phyloP scores from a whole-genome alignment of 2,888 invertebrate genomes.

The Folsomia manolachei region DNA sequence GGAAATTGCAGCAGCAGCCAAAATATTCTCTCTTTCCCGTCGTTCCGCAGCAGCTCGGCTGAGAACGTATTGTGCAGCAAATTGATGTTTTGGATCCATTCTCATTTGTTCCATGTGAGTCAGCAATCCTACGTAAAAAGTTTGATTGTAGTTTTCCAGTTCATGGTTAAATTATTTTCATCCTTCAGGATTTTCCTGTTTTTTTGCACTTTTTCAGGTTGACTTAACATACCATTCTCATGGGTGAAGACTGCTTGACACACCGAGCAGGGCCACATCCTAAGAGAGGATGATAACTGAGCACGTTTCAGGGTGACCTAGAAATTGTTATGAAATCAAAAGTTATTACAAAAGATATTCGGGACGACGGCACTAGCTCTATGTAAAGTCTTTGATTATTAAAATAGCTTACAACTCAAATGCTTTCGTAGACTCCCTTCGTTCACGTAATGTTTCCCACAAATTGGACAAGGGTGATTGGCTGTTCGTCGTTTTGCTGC shows the following conservation, averaged over 20 bases:
- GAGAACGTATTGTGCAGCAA: constrained; percentile 88
- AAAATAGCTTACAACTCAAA: constrained; percentile 60
- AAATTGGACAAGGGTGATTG: constrained; percentile 91
- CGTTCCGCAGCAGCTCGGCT: constrained; percentile 87
- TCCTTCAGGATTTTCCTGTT: too few relatives aligned
- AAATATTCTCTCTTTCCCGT: constrained; percentile 73
- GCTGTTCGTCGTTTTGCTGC: constrained; percentile 90
- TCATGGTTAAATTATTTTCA: not conserved
- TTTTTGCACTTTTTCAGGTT: too few relatives aligned
- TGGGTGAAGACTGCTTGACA: constrained; percentile 93
- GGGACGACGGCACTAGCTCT: not conserved
- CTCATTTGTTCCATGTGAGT: constrained; percentile 96
- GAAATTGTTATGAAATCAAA: too few relatives aligned
- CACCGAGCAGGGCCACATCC: constrained; percentile 95
- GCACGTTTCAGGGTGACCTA: constrained; percentile 78
- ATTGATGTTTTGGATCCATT: constrained; percentile 88
- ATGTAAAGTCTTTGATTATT: not conserved
- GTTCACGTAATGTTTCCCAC: constrained; percentile 93
- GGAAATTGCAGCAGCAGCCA: constrained; percentile 57
- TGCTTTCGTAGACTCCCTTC: constrained; percentile 90
- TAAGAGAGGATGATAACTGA: constrained; percentile 73
- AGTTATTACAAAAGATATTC: too few relatives aligned
- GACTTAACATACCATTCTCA: constrained; percentile 71
- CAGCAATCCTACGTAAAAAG: constrained; percentile 67
- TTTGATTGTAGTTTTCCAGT: not conserved